A percentile compares a stretch with the other conserved stretches of the same genome.
phyloP scores from a whole-genome alignment of 2,797 vertebrate genomes.

The Alca torda region DNA sequence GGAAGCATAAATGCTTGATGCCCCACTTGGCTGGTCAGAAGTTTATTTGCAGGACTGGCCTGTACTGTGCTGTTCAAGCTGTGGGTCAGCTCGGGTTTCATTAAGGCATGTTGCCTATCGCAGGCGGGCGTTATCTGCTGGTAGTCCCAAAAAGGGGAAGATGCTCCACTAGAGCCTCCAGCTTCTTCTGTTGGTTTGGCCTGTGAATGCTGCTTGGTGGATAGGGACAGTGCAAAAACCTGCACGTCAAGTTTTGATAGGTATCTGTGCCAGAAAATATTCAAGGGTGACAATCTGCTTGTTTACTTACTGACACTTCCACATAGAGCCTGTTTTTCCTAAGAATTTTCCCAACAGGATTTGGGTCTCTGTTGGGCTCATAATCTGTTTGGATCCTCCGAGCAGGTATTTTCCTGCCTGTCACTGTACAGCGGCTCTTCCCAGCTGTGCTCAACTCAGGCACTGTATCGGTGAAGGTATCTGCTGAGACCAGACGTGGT shows the following conservation, averaged over 20 bases:
- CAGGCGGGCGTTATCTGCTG: accelerated
- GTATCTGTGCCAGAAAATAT: not conserved
- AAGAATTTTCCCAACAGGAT: not conserved
- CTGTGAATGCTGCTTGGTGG: not conserved
- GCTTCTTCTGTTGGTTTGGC: not conserved
- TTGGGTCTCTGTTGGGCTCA: not conserved
- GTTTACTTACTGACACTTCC: not conserved
- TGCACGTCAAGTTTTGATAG: not conserved
- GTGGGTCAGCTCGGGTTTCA: not conserved
- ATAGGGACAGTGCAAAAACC: not conserved
- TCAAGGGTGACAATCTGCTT: not conserved
- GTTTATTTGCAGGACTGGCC: not conserved
- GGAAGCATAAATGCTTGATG: not conserved
- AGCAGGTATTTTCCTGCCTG: not conserved
- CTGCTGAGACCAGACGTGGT: not conserved
- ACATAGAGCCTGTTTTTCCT: not conserved
- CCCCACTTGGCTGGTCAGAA: not conserved
- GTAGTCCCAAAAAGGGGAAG: not conserved
- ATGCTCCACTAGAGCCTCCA: not conserved
- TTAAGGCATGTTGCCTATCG: not conserved
- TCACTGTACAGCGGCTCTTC: not conserved
- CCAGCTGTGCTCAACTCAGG: not conserved
- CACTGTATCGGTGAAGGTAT: not conserved
- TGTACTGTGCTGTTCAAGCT: not conserved
- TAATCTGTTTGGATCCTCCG: not conserved